Base-by-base conservation (phyloP, 2,888 invertebrate genomes). In the Aphodius granarius region DNA sequence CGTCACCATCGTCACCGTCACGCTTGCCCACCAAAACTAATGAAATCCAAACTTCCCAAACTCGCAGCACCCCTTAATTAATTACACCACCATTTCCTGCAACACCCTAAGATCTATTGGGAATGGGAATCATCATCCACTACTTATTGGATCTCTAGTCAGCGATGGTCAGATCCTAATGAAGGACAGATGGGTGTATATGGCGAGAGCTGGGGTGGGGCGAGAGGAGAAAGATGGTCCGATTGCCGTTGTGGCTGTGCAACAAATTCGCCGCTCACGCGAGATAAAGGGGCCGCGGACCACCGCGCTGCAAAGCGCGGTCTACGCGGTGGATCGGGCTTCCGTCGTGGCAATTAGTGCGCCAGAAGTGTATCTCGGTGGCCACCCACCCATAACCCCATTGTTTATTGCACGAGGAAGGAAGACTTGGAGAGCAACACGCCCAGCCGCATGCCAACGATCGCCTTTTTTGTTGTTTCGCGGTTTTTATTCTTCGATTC, bases 361-460 rank as follows among this genome's bases (percentile, higher is more conserved):
- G 21, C 68, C 68, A 20, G 21, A 22, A 68, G 68, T 68, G 68
- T 68, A 68, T 68, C 68, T 22, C 68, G 68, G 68, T 68, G 68
- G 68, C 68, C 68, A 68, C 68, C 68, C 68, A 68, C 68, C 68
- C 68, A 68, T 68, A 68, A 68, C 68, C 68, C 21, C 68, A 68
- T 68, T 68, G 68, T 68, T 68, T 68, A 68, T 68, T 68, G 68
- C 68, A 20, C 68, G 68, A 68, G 68, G 68, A 68, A 68, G 68
- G 21, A n/a, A 22, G 22, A 68, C 68, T 1, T 43, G 68, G 68
- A n/a, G n/a, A 6, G 68, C 19, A 66, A 20, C 66, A 20, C 68
- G 68, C 22, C 16, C 68, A 19, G 68, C 21, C 21, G 22, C 21
- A 20, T 68, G 68, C 68, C 68, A 68, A 68, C 68, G 20, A 13